These are phyloP conservation scores for Hydrolagus colliei DNA, from an alignment of 2,797 vertebrate species.

Conservation along the genomic window DNA sequence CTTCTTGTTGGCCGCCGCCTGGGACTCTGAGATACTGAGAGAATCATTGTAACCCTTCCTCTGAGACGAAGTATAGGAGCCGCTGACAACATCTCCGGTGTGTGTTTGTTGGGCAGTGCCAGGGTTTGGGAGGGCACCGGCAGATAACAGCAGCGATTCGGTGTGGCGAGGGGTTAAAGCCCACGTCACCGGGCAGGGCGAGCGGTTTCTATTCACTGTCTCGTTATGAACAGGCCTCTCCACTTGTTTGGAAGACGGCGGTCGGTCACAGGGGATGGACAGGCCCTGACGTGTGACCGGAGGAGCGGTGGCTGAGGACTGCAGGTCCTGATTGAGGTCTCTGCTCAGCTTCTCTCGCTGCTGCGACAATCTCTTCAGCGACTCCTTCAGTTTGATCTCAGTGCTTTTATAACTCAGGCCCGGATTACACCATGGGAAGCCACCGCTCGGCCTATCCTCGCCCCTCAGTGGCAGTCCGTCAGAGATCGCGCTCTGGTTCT, in stretches of 20 bases:
- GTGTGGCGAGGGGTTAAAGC: neutral
- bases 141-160: too few relatives aligned
- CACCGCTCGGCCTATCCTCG: neutral
- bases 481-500: neutral
- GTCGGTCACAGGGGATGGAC: neutral
- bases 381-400: neutral
- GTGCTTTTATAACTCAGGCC: too few relatives aligned
- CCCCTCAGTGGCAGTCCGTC: neutral
- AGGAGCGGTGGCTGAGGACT: too few relatives aligned
- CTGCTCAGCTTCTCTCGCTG: neutral
- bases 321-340: neutral
- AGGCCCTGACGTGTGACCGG: too few relatives aligned
- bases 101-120: neutral
- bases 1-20: too few relatives aligned
- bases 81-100: too few relatives aligned
- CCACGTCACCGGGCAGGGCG: neutral
- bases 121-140: neutral
- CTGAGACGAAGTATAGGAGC: neutral
- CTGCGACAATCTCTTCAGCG: neutral
- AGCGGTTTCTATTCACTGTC: neutral
- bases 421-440: too few relatives aligned
- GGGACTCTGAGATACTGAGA: neutral
- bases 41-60: neutral
- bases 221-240: too few relatives aligned
- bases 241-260: neutral